Percentiles rank a stretch among this genome's conserved stretches.
Evolutionary conservation across 1,140 invertebrate species (phyloP).

Genomic region (Tribolium castaneum): DNA sequence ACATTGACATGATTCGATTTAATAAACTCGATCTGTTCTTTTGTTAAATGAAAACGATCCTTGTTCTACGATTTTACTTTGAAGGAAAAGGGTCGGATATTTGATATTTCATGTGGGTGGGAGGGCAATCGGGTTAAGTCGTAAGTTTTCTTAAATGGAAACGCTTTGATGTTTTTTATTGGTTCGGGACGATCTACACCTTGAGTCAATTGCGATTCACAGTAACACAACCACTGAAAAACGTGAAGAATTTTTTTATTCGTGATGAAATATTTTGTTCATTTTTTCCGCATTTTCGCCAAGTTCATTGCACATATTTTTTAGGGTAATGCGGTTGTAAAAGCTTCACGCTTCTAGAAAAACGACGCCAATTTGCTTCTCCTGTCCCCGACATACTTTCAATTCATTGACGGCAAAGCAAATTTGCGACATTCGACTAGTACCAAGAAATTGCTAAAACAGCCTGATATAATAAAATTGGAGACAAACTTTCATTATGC

Average conservation of each 20-base stretch:
- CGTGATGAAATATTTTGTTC: background rate
- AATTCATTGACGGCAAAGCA: background rate
- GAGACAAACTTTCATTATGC: background rate
- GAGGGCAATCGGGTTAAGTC: background rate
- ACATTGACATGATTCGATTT: slow-evolving; percentile 11
- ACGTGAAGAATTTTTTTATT: no score
- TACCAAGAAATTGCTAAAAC: background rate
- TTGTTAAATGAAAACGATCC: background rate
- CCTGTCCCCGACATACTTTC: background rate
- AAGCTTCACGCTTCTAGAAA: background rate
- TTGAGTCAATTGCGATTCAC: background rate
- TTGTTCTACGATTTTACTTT: background rate
- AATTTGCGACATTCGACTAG: background rate
- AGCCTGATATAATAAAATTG: background rate
- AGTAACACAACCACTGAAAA: background rate
- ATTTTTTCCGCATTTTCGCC: background rate
- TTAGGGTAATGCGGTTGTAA: background rate
- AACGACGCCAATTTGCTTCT: background rate
- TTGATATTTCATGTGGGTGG: background rate
- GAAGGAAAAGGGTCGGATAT: background rate
- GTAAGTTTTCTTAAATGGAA: background rate
- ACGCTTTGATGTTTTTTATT: background rate
- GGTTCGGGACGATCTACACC: background rate
- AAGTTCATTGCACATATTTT: background rate
- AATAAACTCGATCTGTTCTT: slow-evolving; percentile 11